Evolutionary conservation across 2,797 vertebrate genomes (phyloP).

Genomic region (Propithecus deckenii): DNA sequence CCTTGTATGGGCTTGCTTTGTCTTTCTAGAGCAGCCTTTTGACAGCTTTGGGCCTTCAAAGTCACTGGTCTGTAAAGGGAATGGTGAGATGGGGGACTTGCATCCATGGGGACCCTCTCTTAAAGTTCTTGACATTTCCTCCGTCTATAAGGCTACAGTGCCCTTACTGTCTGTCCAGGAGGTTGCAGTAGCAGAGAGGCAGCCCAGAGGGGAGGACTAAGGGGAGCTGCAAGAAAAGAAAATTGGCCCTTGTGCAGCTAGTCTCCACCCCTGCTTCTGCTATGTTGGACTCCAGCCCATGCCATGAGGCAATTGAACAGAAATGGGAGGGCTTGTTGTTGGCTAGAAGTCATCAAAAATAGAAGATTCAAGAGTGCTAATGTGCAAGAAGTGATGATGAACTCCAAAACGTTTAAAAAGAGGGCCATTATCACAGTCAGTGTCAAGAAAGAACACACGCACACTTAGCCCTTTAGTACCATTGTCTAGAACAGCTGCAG

Average conservation of each 20-base stretch:
- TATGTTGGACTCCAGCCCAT: neutral
- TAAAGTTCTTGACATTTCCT: neutral
- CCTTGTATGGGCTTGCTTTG: neutral
- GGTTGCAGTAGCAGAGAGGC: neutral
- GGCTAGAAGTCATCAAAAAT: conserved; percentile 33
- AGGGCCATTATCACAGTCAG: neutral
- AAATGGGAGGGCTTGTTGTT: conserved; percentile 35
- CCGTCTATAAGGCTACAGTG: neutral
- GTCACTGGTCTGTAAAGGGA: neutral
- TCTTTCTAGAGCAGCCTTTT: neutral
- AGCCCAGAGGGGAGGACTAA: neutral
- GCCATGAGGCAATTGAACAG: neutral
- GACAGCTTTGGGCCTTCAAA: neutral
- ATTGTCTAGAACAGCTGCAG: neutral
- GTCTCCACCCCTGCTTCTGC: neutral
- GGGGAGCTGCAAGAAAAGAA: neutral
- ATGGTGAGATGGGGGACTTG: neutral
- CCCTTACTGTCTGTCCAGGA: neutral
- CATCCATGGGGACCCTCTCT: neutral
- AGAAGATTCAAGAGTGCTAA: conserved; percentile 28
- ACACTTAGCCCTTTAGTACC: neutral
- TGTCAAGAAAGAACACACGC: neutral
- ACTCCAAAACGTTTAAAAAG: conserved; percentile 23
- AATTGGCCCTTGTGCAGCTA: neutral
- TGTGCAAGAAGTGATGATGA: neutral